phyloP scores from a whole-genome alignment of 2,797 vertebrate genomes.

The Mormyrus hasselquistii region DNA sequence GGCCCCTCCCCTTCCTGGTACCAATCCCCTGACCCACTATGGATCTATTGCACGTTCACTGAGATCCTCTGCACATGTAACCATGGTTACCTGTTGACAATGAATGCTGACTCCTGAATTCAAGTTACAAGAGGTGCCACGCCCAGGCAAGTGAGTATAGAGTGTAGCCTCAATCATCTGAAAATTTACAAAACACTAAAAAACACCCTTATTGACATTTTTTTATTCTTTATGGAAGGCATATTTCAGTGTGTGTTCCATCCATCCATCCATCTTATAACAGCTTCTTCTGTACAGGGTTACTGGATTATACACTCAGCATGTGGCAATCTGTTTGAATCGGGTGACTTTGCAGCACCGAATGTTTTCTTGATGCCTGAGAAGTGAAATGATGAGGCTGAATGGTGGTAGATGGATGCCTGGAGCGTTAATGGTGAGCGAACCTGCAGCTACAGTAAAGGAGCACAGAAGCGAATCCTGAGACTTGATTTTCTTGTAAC shows the following conservation, averaged over 20 bases:
- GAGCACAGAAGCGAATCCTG: not conserved
- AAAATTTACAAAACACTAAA: conserved; percentile 30
- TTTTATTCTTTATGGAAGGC: not conserved
- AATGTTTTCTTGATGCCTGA: not conserved
- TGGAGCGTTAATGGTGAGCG: not conserved
- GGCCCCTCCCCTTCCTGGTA: not conserved
- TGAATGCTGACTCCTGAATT: conserved; percentile 42
- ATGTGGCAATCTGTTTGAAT: not conserved
- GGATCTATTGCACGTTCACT: not conserved
- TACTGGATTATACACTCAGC: not conserved
- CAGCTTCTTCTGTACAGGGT: not conserved
- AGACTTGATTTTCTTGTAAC: not conserved
- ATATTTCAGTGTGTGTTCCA: not conserved
- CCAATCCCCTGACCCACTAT: not conserved
- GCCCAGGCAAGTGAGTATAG: conserved; percentile 24
- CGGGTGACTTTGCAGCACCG: not conserved
- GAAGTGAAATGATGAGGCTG: not conserved
- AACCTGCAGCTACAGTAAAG: not conserved
- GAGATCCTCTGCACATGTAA: not conserved
- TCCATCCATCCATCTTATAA: not conserved
- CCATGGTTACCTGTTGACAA: conserved; percentile 24
- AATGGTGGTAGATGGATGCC: not conserved
- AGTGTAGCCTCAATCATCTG: conserved; percentile 32
- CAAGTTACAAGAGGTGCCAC: conserved; percentile 44
- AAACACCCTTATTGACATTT: not conserved